Conservation (phyloP, 2,113 vertebrate genomes). For the Paraplagusia blochii region DNA sequence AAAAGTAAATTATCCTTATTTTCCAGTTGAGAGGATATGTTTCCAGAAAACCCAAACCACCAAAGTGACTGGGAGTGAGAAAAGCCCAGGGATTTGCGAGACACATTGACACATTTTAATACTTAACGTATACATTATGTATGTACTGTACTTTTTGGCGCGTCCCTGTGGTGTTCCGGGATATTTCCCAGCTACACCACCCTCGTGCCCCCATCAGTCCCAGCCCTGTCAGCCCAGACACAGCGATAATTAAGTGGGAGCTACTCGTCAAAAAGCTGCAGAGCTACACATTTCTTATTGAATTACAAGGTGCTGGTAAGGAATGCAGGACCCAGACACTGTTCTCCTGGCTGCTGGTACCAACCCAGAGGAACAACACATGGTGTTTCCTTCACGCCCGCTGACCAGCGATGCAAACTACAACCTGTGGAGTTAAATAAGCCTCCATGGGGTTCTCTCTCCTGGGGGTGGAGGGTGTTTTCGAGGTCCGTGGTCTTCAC, state of each 20-base stretch:
- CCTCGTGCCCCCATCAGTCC: slow-evolving; percentile 37
- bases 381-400: slow-evolving; percentile 64
- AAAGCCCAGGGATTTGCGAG: too few species aligned
- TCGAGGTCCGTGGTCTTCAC: slow-evolving; percentile 49
- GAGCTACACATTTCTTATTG: slow-evolving; percentile 79
- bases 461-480: slow-evolving; percentile 3
- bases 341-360: slow-evolving; percentile 55
- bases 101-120: too few species aligned
- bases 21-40: too few species aligned
- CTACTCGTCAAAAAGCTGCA: slow-evolving; percentile 65
- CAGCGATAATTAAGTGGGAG: slow-evolving; percentile 75
- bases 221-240: slow-evolving; percentile 63
- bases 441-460: slow-evolving; percentile 22
- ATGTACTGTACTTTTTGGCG: neutral
- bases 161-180: slow-evolving; percentile 5
- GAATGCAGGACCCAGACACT: slow-evolving; percentile 52
- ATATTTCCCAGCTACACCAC: slow-evolving; percentile 35
- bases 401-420: slow-evolving; percentile 68
- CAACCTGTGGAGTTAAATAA: slow-evolving; percentile 73
- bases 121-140: too few species aligned
- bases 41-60: too few species aligned
- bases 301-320: slow-evolving; percentile 74
- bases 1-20: too few species aligned
- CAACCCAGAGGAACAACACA: slow-evolving; percentile 31
- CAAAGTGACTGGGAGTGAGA: too few species aligned